Base-by-base conservation (phyloP, 2,888 invertebrate species). In the Isotomurus palustris region DNA sequence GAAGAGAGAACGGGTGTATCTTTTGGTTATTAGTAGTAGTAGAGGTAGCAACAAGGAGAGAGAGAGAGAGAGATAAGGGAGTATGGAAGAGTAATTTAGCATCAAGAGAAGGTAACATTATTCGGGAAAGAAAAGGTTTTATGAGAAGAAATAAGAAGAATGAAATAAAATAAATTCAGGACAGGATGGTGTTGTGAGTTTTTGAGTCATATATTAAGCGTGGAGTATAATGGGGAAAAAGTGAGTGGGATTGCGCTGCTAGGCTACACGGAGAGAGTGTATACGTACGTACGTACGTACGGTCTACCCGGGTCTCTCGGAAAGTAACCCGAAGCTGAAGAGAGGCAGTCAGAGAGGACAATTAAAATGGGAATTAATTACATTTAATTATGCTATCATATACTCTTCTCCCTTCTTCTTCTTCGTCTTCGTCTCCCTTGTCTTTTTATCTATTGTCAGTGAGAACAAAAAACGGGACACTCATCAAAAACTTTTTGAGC, bases 311-410 rank as follows among this genome's bases (percentile, higher is more conserved):
- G 53, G 52, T 54, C 45, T 19, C 24, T 17, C 17, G 53, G 53
- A 60, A 57, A 61, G 60, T 54, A 58, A 55, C 57, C 54, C 53
- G 59, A 58, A 57, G 57, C 52, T 53, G 58, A 57, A 53, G 53
- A 66, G 55, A 61, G 56, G 49, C 28, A 36, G 45, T 28, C 27
- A 43, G 58, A 58, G 58, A 58, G 58, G 58, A 66, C 66, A 69
- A 69, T 69, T 69, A 69, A 69, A 67, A 66, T 60, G 64, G 59
- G 64, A 69, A 69, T 69, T 69, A 69, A 69, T 68, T 68, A 66
- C 66, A 65, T 65, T 68, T 69, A 69, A 69, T 69, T 69, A 66
- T 66, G 61, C 69, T 64, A 61, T 66, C 67, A 66, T 66, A 66
- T 61, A 62, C 60, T 67, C 60, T 62, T 50, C 59, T 55, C 54